Evolutionary conservation across 2,797 vertebrate species (phyloP).

Genomic region (Sebastes nivosus): DNA sequence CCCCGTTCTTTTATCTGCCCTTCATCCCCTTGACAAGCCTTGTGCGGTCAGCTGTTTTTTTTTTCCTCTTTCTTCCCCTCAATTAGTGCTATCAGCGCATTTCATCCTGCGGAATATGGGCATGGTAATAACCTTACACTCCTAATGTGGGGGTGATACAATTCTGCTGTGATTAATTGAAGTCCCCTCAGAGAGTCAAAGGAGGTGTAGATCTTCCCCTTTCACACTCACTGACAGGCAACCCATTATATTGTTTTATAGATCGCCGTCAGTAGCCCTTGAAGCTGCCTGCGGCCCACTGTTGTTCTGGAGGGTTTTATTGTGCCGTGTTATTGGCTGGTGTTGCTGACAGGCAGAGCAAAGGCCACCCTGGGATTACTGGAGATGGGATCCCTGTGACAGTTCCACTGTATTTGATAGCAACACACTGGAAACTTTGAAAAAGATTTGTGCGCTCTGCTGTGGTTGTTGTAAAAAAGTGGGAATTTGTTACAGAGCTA

Average conservation of each 20-base stretch:
- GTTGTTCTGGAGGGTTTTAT: slow-evolving; percentile 81
- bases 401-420: slow-evolving; percentile 60
- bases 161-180: slow-evolving; percentile 85
- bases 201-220: slow-evolving; percentile 81
- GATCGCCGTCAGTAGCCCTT: slow-evolving; percentile 83
- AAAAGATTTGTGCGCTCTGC: slow-evolving; percentile 48
- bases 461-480: slow-evolving; percentile 18
- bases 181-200: slow-evolving; percentile 78
- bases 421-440: slow-evolving; percentile 40
- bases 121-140: slow-evolving; percentile 82
- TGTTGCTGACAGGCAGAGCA: slow-evolving; percentile 81
- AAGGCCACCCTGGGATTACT: slow-evolving; percentile 77
- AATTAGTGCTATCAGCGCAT: slow-evolving; percentile 84
- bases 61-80: slow-evolving; percentile 47
- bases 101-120: slow-evolving; percentile 77
- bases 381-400: slow-evolving; percentile 73
- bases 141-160: slow-evolving; percentile 75
- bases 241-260: slow-evolving; percentile 87
- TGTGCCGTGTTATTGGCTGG: slow-evolving; percentile 83
- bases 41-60: slow-evolving; percentile 77
- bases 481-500: slow-evolving; percentile 37
- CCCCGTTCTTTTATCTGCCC: slow-evolving; percentile 68
- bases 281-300: slow-evolving; percentile 78
- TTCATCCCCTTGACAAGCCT: slow-evolving; percentile 70
- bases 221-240: slow-evolving; percentile 81